Evolutionary conservation across 2,888 invertebrate genomes (phyloP), one percentile per base, ranked within the genome.

Genomic region (Ormyrus labotus): DNA sequence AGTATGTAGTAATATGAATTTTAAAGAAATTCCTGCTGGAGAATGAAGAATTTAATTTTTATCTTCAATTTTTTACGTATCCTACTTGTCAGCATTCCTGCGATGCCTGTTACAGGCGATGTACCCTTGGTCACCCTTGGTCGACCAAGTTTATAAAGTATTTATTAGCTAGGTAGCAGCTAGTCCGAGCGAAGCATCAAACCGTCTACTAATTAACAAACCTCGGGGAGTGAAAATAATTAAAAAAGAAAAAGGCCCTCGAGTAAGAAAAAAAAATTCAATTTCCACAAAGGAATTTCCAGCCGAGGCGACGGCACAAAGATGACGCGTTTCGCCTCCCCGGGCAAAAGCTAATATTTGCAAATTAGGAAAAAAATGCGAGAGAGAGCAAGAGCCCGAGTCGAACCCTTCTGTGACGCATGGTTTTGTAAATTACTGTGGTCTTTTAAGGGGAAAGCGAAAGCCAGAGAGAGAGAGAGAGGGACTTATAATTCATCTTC

Each of bases 331-430:
- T 9, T 19, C 65, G 11, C 51, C 5, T 45, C 48, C 10, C 48
- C 58, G 34, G 47, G 80, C 34, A 67, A 80, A 78, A 82, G 78
- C 82, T 82, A 82, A 82, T 82, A 82, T 82, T 82, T 82, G 82
- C 82, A 82, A 82, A 82, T 82, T 82, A 82, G 80, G 80, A 70
- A 82, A 82, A 82, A 82, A 82, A 82, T 82, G 82, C 78, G 69
- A 51, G 78, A 71, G 61, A 11, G 78, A 60, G 68, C 69, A 4
- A 34, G 61, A 11, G 78, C 53, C 61, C 69, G 51, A 63, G 69
- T 53, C 70, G 73, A 82, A 82, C 82, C 82, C 81, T 81, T 82
- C 76, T 71, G 74, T 82, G 80, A 82, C 80, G 82, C 82, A 82
- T 80, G 80, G 82, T 80, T 80, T 82, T 80, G 82, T 80, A 82